Conservation (phyloP, 2,888 invertebrate genomes). For the Leuctra nigra region DNA sequence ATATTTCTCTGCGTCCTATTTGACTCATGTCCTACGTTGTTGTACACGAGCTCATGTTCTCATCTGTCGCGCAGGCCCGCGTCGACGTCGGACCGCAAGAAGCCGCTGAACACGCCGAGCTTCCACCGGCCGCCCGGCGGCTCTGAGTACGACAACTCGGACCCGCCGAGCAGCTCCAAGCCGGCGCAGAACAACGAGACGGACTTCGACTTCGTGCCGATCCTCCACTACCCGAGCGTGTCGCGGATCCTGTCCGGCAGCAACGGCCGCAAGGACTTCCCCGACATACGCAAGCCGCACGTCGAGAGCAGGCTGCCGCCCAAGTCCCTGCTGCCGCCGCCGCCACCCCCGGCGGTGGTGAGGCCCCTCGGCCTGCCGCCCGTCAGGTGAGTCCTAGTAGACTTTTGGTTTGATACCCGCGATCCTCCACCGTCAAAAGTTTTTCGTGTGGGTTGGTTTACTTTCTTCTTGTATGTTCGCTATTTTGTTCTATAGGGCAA, state of each 20-base stretch:
- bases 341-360: constrained; percentile 14
- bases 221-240: constrained; percentile 73
- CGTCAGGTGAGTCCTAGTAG: neutral
- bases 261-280: constrained; percentile 62
- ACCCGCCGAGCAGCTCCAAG: constrained; percentile 30
- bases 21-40: too few species aligned
- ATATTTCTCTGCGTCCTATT: too few species aligned
- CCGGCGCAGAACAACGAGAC: constrained; percentile 34
- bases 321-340: neutral
- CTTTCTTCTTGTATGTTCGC: too few species aligned
- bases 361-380: constrained; percentile 17
- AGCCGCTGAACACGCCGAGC: constrained; percentile 31
- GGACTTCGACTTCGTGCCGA: constrained; percentile 55
- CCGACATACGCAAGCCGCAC: constrained; percentile 61
- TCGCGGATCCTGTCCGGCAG: constrained; percentile 79
- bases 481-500: too few species aligned
- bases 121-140: constrained; percentile 27
- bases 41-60: too few species aligned
- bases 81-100: constrained; percentile 26
- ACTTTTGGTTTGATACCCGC: too few species aligned
- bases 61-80: too few species aligned
- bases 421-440: too few species aligned
- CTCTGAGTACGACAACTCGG: constrained; percentile 25
- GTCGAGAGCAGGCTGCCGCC: constrained; percentile 55
- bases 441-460: too few species aligned